Conservation (phyloP, 1,140 invertebrate species). For the Pogonomyrmex barbatus region DNA sequence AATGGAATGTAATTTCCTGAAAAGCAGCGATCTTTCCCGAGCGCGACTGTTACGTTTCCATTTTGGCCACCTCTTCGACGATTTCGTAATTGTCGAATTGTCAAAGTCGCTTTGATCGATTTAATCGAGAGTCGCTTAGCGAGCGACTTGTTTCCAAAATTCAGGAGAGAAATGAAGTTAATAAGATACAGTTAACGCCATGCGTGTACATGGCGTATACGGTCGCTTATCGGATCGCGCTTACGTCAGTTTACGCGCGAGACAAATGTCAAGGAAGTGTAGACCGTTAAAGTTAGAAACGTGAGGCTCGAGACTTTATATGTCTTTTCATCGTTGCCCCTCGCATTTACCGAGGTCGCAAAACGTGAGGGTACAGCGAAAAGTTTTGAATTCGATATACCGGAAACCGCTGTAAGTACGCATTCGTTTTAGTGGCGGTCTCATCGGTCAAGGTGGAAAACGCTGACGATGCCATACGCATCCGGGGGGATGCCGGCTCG, state of each 20-base stretch:
- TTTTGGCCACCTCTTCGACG: constrained; percentile 3
- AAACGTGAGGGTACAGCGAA: neutral
- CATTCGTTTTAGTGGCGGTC: constrained; percentile 16
- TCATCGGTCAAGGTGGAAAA: constrained; percentile 34
- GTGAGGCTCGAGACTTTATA: neutral
- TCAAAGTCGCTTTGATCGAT: constrained; percentile 38
- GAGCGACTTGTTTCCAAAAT: neutral
- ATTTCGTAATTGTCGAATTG: constrained; percentile 40
- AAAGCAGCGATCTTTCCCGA: constrained; percentile 38
- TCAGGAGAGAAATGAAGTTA: neutral
- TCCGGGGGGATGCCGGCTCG: constrained; percentile 35
- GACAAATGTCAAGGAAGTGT: neutral
- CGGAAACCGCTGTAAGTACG: neutral
- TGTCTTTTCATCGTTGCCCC: too few relatives aligned
- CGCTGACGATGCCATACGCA: constrained; percentile 61
- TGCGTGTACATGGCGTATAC: neutral
- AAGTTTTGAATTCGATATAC: neutral
- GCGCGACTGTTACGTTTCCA: constrained; percentile 45
- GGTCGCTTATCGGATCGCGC: neutral
- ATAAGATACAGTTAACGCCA: neutral
- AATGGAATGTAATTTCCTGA: constrained; percentile 62
- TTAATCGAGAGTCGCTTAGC: constrained; percentile 36
- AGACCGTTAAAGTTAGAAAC: neutral
- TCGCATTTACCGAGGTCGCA: neutral
- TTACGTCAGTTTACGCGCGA: neutral